A percentile compares a stretch with the other conserved stretches of the same genome.
Evolutionary conservation across 2,888 invertebrate species (phyloP).

Genomic region (Geophilus truncorum): DNA sequence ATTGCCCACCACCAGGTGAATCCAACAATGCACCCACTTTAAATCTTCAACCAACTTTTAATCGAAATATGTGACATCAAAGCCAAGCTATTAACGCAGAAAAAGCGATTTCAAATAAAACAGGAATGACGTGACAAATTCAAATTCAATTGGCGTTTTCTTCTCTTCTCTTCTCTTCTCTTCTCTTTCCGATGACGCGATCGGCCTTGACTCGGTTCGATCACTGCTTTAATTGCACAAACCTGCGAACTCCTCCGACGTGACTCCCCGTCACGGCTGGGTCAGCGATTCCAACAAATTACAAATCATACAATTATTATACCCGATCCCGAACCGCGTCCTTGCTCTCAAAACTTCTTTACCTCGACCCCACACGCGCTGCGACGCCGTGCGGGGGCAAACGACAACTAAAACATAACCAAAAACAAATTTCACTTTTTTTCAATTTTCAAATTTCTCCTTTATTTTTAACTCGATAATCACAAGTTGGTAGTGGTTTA

Average conservation of each 20-base stretch:
- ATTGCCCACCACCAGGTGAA: too few relatives aligned
- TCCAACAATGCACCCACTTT: too few relatives aligned
- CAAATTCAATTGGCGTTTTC: neutral
- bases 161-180: too few relatives aligned
- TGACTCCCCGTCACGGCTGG: neutral
- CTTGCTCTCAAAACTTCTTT: neutral
- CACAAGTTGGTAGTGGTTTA: too few relatives aligned
- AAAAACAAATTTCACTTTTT: too few relatives aligned
- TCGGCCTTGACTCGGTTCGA: neutral
- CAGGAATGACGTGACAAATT: neutral
- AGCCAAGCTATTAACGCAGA: too few relatives aligned
- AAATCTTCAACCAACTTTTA: too few relatives aligned
- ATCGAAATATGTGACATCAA: neutral
- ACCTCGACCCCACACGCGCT: neutral
- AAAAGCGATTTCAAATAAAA: too few relatives aligned
- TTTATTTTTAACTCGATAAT: too few relatives aligned
- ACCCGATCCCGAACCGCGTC: neutral
- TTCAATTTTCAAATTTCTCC: too few relatives aligned
- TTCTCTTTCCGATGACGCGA: neutral
- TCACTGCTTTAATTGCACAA: neutral
- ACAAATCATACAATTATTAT: neutral
- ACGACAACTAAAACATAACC: neutral
- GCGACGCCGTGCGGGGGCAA: neutral
- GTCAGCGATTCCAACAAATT: neutral
- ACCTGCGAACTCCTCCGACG: neutral